These are phyloP conservation scores for Sinohyriopsis cumingii DNA, from an alignment of 2,888 invertebrate genomes.

Conservation along the genomic window DNA sequence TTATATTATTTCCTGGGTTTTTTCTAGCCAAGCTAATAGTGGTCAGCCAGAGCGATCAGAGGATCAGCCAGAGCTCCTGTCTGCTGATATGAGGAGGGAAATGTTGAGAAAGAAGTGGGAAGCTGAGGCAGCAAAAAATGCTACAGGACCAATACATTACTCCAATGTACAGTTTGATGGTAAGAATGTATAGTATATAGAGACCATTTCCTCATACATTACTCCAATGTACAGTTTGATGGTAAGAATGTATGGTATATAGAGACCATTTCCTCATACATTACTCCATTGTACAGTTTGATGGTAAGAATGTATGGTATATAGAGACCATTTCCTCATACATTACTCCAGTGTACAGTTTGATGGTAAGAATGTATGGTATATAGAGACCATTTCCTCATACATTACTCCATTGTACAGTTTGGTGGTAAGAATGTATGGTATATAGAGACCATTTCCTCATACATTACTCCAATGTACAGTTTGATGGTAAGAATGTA, in stretches of 20 bases:
- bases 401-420: not conserved
- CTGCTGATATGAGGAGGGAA: slow-evolving; percentile 78
- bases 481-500: not conserved
- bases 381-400: no score
- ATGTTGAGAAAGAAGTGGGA: slow-evolving; percentile 86
- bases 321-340: no score
- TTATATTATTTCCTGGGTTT: no score
- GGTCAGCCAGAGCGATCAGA: slow-evolving; percentile 11
- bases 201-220: not conserved
- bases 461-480: no score
- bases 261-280: no score
- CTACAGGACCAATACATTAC: slow-evolving; percentile 84
- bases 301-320: not conserved
- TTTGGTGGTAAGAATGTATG: not conserved
- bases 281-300: not conserved
- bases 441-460: not conserved
- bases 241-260: not conserved
- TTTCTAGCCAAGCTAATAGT: no score
- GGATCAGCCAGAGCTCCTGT: slow-evolving; percentile 68
- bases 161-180: slow-evolving; percentile 92
- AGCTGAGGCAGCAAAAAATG: slow-evolving; percentile 66
- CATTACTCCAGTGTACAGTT: not conserved
- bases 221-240: not conserved
- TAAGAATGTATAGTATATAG: slow-evolving; percentile 66
- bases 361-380: not conserved